Evolutionary conservation across 1,140 invertebrate genomes (phyloP).

Genomic region (Heliothis subflexa): DNA sequence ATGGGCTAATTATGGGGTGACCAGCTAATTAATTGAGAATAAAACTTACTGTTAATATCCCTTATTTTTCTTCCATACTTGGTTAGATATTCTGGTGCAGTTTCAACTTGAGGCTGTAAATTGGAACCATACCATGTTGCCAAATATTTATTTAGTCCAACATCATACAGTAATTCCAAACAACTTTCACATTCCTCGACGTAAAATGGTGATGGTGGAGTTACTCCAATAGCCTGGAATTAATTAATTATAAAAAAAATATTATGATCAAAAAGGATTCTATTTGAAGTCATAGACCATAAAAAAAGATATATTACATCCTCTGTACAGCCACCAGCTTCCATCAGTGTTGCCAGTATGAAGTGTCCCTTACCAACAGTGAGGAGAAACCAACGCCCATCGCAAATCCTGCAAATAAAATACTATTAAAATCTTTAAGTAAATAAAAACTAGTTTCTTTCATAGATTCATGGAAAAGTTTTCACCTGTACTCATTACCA

Average conservation of each 20-base stretch:
- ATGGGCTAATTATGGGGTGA: too few relatives aligned
- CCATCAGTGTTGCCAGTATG: conserved; percentile 90
- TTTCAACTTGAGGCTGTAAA: conserved; percentile 77
- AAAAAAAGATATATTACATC: conserved; percentile 68
- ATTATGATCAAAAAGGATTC: neutral
- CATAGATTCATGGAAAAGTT: neutral
- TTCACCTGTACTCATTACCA: conserved; percentile 75
- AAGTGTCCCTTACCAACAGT: conserved; percentile 91
- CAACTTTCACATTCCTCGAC: conserved; percentile 86
- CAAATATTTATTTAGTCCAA: conserved; percentile 81
- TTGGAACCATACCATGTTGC: conserved; percentile 78
- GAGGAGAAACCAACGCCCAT: conserved; percentile 90
- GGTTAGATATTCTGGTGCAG: conserved; percentile 71
- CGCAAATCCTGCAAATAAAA: conserved; percentile 79
- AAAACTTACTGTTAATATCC: conserved; percentile 65
- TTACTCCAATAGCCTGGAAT: conserved; percentile 73
- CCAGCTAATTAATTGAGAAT: too few relatives aligned
- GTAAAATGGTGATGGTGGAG: conserved; percentile 82
- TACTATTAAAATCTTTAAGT: conserved; percentile 38
- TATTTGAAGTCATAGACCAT: neutral
- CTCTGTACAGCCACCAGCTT: conserved; percentile 87
- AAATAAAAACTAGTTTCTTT: neutral
- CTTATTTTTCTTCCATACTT: conserved; percentile 75
- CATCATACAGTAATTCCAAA: conserved; percentile 79
- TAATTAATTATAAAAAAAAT: conserved; percentile 9